These are phyloP conservation scores for Itoplectis maculator DNA, from an alignment of 2,888 invertebrate species.

Conservation along the genomic window DNA sequence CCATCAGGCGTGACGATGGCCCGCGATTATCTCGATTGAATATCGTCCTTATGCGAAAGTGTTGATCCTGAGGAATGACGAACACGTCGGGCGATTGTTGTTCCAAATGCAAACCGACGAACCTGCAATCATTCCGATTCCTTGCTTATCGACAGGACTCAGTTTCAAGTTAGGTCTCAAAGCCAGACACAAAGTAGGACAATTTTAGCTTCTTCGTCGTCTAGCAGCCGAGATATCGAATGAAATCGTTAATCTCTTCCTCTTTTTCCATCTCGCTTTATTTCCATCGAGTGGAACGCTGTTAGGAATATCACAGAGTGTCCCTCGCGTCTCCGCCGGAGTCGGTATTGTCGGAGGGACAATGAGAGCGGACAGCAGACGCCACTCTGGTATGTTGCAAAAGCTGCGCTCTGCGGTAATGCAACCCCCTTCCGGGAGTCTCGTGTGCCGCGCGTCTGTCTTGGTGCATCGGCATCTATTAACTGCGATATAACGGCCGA, in stretches of 20 bases:
- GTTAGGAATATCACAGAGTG: neutral
- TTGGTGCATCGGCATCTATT: constrained; percentile 70
- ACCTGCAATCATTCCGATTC: neutral
- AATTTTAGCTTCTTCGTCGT: neutral
- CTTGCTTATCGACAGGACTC: neutral
- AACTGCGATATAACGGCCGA: constrained; percentile 73
- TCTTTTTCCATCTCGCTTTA: too few species aligned
- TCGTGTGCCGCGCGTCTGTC: constrained; percentile 19
- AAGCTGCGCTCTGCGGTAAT: constrained; percentile 26
- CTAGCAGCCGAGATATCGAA: too few species aligned
- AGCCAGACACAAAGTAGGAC: too few species aligned
- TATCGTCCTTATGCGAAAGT: neutral
- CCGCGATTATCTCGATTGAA: neutral
- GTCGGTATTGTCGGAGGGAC: constrained; percentile 1
- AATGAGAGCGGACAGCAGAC: neutral
- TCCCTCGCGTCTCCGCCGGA: neutral
- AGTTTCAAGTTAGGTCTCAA: neutral
- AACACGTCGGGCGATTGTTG: too few species aligned
- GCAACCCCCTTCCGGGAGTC: constrained; percentile 40
- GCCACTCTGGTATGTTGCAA: constrained; percentile 17
- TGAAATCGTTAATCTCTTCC: too few species aligned
- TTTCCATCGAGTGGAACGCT: too few species aligned
- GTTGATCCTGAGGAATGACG: neutral
- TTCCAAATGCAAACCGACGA: neutral
- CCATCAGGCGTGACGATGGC: neutral